Base-by-base conservation (phyloP, 2,888 invertebrate genomes). In the Ethmia dodecea region DNA sequence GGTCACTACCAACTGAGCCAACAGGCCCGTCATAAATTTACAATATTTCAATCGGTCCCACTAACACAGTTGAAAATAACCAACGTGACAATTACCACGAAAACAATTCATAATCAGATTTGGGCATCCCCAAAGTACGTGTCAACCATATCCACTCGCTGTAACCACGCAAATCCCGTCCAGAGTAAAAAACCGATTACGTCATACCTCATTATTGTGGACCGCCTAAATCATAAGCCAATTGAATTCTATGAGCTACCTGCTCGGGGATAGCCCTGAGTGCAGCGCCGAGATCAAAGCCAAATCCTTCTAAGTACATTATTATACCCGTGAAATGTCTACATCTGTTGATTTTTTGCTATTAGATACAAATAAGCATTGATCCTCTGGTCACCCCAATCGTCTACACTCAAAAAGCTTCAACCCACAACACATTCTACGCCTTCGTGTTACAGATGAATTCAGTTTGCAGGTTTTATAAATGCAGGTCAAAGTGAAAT, bases 291-390 rank as follows among this genome's bases (percentile, higher is more conserved):
- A 77, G 75, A 80, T 86, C 83, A 84, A 84, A 83, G 81, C 59
- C 13, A 81, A 81, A 79, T 79, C 79, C 77, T 55, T 55, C 73
- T 83, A 83, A 84, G 80, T 71, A 79, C 75, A 74, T 83, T 83
- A 84, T 79, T 77, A 80, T 77, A 80, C 74, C 83, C 81, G 80
- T 86, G 80, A 84, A 86, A 84, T 80, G 77, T 60, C 65, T 83
- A 65, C 84, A 86, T 83, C 84, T 86, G 84, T 77, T 81, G 79
- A 66, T 79, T 81, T 83, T 83, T 72, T 79, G 69, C 74, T 76
- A 83, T 83, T 80, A 84, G 71, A 75, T 72, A 72, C 80, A 80
- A 80, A 83, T 80, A 81, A 74, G 69, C 75, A 76, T 72, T 78
- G 80, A 79, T 76, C 74, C 67, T 53, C 58, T 58, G 62, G 60